Conservation (phyloP, 2,113 vertebrate species). For the Seriola aureovittata region DNA sequence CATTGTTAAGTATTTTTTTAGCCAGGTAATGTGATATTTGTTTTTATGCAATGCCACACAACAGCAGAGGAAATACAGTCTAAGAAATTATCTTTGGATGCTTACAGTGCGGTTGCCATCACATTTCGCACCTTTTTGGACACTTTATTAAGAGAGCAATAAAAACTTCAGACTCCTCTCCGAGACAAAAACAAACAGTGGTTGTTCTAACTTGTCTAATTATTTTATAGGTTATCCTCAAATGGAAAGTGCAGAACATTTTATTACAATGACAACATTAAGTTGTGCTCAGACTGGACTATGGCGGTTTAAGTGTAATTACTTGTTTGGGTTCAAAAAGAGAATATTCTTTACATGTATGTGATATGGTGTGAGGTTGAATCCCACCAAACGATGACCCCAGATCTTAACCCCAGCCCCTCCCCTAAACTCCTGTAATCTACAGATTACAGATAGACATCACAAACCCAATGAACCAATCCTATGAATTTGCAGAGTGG, state of each 20-base stretch:
- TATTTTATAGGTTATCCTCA: conserved; percentile 22
- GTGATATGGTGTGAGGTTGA: not conserved
- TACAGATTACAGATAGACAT: not conserved
- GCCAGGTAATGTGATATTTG: not conserved
- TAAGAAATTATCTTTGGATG: not conserved
- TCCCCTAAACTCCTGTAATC: not conserved
- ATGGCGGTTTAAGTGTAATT: not conserved
- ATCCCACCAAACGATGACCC: not conserved
- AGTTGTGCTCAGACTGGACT: not conserved
- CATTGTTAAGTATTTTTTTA: not conserved
- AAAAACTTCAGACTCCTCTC: not conserved
- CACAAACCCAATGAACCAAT: no score
- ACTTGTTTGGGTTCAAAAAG: not conserved
- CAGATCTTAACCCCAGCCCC: not conserved
- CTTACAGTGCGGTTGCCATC: not conserved
- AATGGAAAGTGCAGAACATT: not conserved
- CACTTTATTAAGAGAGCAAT: not conserved
- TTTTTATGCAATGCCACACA: not conserved
- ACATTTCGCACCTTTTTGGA: not conserved
- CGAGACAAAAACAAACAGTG: not conserved
- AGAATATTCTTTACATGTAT: not conserved
- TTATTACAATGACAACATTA: not conserved
- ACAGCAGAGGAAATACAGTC: not conserved
- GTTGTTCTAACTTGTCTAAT: not conserved
- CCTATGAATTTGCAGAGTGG: no score